A percentile compares a stretch with the other conserved stretches of the same genome.
phyloP scores from a whole-genome alignment of 1,140 invertebrate species.

The Maniola jurtina region DNA sequence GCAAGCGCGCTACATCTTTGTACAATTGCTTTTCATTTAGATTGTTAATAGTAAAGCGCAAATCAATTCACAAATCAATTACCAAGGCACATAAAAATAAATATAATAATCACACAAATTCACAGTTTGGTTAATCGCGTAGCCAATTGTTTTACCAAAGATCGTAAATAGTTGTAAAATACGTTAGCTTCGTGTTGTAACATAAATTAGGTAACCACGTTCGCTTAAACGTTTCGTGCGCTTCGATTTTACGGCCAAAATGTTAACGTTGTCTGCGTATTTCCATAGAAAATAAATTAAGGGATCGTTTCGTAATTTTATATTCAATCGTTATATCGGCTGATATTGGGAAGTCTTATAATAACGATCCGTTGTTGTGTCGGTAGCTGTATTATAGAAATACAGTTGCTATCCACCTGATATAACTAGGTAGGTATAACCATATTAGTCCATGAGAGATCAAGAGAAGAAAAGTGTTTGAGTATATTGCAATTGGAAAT shows the following conservation, averaged over 20 bases:
- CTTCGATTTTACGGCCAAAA: conserved; percentile 21
- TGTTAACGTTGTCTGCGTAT: conserved; percentile 11
- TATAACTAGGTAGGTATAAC: too few relatives aligned
- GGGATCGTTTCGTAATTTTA: background rate
- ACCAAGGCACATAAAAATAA: background rate
- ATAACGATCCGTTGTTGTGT: background rate
- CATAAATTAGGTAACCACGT: conserved; percentile 12
- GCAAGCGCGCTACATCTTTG: background rate
- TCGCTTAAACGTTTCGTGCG: conserved; percentile 18
- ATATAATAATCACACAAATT: conserved; percentile 6
- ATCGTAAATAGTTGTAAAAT: conserved; percentile 8
- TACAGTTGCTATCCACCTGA: too few relatives aligned
- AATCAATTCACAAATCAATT: background rate
- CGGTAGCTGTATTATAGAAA: background rate
- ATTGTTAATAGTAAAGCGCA: background rate
- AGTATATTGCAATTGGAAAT: too few relatives aligned
- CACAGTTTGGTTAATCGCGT: background rate
- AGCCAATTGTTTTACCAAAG: background rate
- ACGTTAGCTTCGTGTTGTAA: conserved; percentile 18
- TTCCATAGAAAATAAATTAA: conserved; percentile 20
- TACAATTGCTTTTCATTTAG: background rate
- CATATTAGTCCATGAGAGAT: too few relatives aligned
- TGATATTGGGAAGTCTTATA: background rate
- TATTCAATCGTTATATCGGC: background rate
- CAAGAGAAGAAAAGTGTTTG: too few relatives aligned